phyloP scores from a whole-genome alignment of 2,888 invertebrate genomes.

The Heteromurus nitidus region DNA sequence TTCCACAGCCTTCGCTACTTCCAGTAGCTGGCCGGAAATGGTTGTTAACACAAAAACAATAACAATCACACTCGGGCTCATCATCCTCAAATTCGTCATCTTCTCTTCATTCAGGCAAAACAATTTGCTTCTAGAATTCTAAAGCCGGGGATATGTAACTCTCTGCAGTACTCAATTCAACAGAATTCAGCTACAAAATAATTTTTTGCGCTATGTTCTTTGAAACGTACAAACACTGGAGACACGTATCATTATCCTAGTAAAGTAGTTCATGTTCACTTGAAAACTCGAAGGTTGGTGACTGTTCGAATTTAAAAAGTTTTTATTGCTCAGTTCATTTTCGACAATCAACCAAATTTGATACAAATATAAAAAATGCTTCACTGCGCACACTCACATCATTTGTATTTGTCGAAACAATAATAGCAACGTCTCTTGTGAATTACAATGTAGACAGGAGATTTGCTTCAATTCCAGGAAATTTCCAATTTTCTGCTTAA shows the following conservation, averaged over 20 bases:
- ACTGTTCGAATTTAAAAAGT: neutral
- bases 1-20: constrained; percentile 16
- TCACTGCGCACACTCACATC: neutral
- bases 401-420: neutral
- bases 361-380: neutral
- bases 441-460: neutral
- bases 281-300: neutral
- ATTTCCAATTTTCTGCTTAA: neutral
- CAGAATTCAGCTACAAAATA: too few relatives aligned
- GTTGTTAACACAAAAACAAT: constrained; percentile 51
- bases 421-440: neutral
- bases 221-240: neutral
- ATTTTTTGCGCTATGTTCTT: too few relatives aligned
- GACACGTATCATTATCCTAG: neutral
- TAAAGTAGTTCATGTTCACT: neutral
- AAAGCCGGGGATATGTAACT: neutral
- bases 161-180: too few relatives aligned
- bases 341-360: neutral
- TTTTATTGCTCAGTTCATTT: neutral
- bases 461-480: neutral
- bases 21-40: constrained; percentile 46
- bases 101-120: neutral
- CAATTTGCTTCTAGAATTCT: neutral
- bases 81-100: constrained; percentile 24
- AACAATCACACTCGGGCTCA: constrained; percentile 42